Evolutionary conservation across 2,797 vertebrate species (phyloP), one percentile per base, ranked within the genome.

Genomic region (Macroramphosus scolopax): DNA sequence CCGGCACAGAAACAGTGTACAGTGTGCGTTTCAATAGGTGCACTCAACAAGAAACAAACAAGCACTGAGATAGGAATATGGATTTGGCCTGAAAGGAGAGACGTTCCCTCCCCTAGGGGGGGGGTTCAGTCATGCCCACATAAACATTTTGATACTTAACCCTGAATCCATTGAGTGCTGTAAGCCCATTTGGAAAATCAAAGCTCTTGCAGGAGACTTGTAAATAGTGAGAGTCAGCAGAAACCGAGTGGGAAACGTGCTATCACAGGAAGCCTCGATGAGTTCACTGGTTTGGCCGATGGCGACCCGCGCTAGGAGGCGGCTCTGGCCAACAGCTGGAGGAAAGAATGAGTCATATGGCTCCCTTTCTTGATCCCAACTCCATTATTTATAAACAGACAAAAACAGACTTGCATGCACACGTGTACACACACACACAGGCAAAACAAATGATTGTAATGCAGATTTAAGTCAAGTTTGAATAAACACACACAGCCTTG

Each of bases 301-400:
- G 9, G n/a, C 62, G 75, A 82, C 78, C 72, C 26, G 2, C 36
- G 34, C 39, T 33, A 35, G 55, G 45, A 46, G 30, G 54, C 57
- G 56, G 53, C 38, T 66, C 59, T 69, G 61, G 68, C 66, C 37
- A 79, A 79, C 78, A 85, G 81, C 80, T 82, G 80, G 68, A 69
- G 80, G 80, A 87, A 80, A 83, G 46, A 66, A 63, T 89, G 85
- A 89, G 71, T 90, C 87, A 88, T 58, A 34, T 1, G 28, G 56
- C 56, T 62, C 46, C 43, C 29, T 33, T 22, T 41, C 55, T 63
- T 36, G 40, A 38, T 61, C 48, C 14, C 11, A 0, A 10, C 59
- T 48, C 26, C 58, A 42, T 17, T 65, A 67, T 85, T 73, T 77
- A 75, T 56, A 78, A 82, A 84, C 63, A 78, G 63, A 54, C 54